phyloP scores from a whole-genome alignment of 1,140 invertebrate species.

The Nixonia krombeini region DNA sequence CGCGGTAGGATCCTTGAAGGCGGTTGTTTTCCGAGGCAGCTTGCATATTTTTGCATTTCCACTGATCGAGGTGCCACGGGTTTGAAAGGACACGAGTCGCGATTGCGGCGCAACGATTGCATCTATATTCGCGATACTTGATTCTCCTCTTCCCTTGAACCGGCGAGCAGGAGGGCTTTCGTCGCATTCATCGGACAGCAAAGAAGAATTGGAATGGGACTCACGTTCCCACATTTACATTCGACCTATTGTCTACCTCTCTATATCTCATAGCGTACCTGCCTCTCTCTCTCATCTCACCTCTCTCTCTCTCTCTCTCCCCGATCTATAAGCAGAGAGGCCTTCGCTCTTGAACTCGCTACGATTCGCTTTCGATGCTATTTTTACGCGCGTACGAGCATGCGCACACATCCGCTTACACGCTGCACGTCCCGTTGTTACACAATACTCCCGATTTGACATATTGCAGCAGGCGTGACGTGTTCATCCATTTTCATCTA shows the following conservation, averaged over 20 bases:
- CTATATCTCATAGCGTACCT: slow-evolving; percentile 43
- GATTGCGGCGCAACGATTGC: slow-evolving; percentile 33
- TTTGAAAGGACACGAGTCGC: slow-evolving; percentile 16
- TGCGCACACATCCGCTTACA: too few relatives aligned
- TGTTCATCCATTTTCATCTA: background rate
- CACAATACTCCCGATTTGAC: slow-evolving; percentile 4
- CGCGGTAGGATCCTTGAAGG: slow-evolving; percentile 2
- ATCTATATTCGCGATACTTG: slow-evolving; percentile 42
- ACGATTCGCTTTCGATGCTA: slow-evolving; percentile 65
- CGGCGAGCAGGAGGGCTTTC: slow-evolving; percentile 14
- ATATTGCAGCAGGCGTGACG: background rate
- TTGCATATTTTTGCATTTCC: slow-evolving; percentile 9
- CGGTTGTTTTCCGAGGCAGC: background rate
- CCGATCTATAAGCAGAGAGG: slow-evolving; percentile 47
- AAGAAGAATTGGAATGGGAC: slow-evolving; percentile 59
- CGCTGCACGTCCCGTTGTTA: background rate
- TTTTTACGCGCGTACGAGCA: slow-evolving; percentile 45
- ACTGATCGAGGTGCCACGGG: background rate
- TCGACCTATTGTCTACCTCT: slow-evolving; percentile 66
- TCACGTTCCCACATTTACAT: slow-evolving; percentile 69
- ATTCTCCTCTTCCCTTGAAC: slow-evolving; percentile 13
- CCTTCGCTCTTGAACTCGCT: slow-evolving; percentile 66
- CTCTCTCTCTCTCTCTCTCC: slow-evolving; percentile 44
- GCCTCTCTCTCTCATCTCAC: slow-evolving; percentile 29
- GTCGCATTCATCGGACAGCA: slow-evolving; percentile 48